Conservation (phyloP, 1,140 invertebrate species). For the Atta texana region DNA sequence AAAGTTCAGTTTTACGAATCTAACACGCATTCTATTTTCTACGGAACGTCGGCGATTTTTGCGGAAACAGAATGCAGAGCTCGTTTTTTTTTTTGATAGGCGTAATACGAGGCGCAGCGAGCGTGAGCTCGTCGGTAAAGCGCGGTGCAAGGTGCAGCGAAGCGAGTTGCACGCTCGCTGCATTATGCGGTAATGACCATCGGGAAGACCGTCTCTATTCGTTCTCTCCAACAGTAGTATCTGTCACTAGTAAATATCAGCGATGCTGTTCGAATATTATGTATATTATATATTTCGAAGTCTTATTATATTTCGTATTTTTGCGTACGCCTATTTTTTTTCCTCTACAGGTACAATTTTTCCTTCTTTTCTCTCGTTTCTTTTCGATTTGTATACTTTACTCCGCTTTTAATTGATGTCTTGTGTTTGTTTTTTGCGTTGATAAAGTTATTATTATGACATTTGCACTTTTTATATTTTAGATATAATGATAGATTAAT, state of each 20-base stretch:
- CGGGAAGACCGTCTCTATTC: slow-evolving; percentile 57
- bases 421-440: background rate
- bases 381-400: background rate
- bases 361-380: background rate
- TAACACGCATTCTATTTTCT: slow-evolving; percentile 10
- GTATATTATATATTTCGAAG: background rate
- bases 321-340: background rate
- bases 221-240: slow-evolving; percentile 2
- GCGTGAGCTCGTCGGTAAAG: slow-evolving; percentile 65
- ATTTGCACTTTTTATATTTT: background rate
- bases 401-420: background rate
- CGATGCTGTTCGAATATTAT: background rate
- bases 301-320: background rate
- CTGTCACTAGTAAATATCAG: background rate
- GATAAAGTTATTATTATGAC: background rate
- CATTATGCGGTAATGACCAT: slow-evolving; percentile 70
- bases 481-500: too few species aligned
- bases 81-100: slow-evolving; percentile 50
- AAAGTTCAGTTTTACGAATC: background rate
- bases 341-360: background rate
- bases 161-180: slow-evolving; percentile 68
- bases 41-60: slow-evolving; percentile 27
- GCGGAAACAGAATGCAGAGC: slow-evolving; percentile 20
- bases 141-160: slow-evolving; percentile 70
- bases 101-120: slow-evolving; percentile 63